phyloP scores from a whole-genome alignment of 2,113 vertebrate genomes.

The Epinephelus cyanopodus region DNA sequence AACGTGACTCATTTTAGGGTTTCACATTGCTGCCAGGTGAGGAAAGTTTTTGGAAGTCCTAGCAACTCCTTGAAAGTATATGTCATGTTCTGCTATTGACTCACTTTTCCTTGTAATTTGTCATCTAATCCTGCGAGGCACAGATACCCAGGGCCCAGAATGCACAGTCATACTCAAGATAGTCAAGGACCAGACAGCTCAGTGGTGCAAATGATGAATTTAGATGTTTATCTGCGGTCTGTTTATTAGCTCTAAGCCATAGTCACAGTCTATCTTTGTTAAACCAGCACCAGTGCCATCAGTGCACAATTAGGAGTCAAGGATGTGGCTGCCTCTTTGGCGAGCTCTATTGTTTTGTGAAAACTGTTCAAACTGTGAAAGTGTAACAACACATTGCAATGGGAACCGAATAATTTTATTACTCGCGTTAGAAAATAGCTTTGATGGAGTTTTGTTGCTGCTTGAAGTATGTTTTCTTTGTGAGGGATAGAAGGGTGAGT shows the following conservation, averaged over 20 bases:
- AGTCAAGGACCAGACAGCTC: conserved; percentile 1
- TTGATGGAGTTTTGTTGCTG: neutral
- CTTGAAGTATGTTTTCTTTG: conserved; percentile 7
- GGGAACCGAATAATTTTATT: neutral
- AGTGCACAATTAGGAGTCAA: conserved; percentile 11
- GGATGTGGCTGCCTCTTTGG: neutral
- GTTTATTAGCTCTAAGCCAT: neutral
- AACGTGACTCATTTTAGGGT: neutral
- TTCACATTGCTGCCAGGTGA: neutral
- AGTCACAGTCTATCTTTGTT: neutral
- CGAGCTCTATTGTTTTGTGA: neutral
- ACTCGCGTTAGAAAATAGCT: neutral
- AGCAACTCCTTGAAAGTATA: neutral
- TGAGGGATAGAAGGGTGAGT: neutral
- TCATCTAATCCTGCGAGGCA: neutral
- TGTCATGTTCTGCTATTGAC: neutral
- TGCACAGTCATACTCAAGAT: conserved; percentile 1
- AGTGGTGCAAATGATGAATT: neutral
- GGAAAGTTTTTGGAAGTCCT: neutral
- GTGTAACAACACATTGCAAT: neutral
- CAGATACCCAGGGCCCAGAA: neutral
- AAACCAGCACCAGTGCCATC: conserved; percentile 4
- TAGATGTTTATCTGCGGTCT: neutral
- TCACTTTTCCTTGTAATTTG: neutral
- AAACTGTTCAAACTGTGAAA: conserved; percentile 1